phyloP scores from a whole-genome alignment of 2,797 vertebrate species.

The Clamator glandarius region DNA sequence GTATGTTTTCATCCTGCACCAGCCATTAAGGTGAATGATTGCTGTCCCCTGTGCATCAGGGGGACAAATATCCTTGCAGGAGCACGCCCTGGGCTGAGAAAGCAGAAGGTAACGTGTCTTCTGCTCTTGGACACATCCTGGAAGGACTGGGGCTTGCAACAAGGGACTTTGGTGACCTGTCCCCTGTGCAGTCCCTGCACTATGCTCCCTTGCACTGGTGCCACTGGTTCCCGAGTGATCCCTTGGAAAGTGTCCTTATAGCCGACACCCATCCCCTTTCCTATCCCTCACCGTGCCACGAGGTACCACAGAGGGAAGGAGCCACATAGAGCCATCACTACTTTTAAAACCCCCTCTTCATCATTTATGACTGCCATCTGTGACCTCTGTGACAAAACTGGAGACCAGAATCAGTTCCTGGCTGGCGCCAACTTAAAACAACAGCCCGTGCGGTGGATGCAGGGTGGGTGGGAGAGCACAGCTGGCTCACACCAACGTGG shows the following conservation, averaged over 20 bases:
- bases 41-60: background rate
- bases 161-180: background rate
- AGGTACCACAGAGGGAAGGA: background rate
- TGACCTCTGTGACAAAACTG: background rate
- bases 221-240: background rate
- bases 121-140: rapidly evolving
- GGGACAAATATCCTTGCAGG: background rate
- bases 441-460: rapidly evolving
- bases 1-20: background rate
- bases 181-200: background rate
- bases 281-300: background rate
- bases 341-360: background rate
- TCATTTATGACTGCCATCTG: background rate
- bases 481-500: background rate
- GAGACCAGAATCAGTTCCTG: background rate
- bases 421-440: background rate
- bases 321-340: background rate
- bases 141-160: background rate
- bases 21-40: background rate
- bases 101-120: background rate
- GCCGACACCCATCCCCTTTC: background rate
- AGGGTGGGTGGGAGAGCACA: background rate
- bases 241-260: background rate
- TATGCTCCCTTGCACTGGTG: rapidly evolving
- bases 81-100: background rate